Evolutionary conservation across 1,140 invertebrate species (phyloP), one percentile per base, ranked within the genome.

Genomic region (Kradibia gibbosae): DNA sequence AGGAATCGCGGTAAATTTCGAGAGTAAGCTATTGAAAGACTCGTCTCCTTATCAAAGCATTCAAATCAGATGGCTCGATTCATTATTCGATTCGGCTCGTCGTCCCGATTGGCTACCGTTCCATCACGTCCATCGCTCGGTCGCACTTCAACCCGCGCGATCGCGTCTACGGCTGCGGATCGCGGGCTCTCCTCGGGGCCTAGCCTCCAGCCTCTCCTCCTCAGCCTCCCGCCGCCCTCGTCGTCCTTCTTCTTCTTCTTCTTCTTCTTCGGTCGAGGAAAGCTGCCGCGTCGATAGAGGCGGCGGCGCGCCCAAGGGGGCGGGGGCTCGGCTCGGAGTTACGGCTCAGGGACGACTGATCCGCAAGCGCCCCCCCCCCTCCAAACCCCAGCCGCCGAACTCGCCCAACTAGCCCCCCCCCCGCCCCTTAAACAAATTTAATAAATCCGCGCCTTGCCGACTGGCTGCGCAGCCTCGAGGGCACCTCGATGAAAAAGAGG

Each of bases 341-440:
- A 5, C 3, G n/a, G n/a, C n/a, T n/a, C n/a, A n/a, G n/a, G n/a
- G n/a, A n/a, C n/a, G n/a, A n/a, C n/a, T n/a, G n/a, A n/a, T n/a
- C n/a, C n/a, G n/a, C n/a, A n/a, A n/a, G n/a, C n/a, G n/a, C n/a
- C n/a, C n/a, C n/a, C n/a, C n/a, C n/a, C n/a, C n/a, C n/a, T n/a
- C n/a, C n/a, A n/a, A n/a, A n/a, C n/a, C n/a, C n/a, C n/a, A n/a
- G n/a, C n/a, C n/a, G n/a, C n/a, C n/a, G n/a, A n/a, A n/a, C n/a
- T n/a, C n/a, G n/a, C n/a, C n/a, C 84, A 83, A 81, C 84, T 72
- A 82, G 17, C 11, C 36, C 7, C 28, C 85, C 79, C 73, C 83
- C 81, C 82, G 80, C 78, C 85, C 83, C 87, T 87, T 89, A 89
- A 90, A 91, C 88, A 90, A 91, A 91, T 90, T 90, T 90, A 90